phyloP scores from a whole-genome alignment of 92 coral and sea anemone species.

The Palythoa grandiflora region DNA sequence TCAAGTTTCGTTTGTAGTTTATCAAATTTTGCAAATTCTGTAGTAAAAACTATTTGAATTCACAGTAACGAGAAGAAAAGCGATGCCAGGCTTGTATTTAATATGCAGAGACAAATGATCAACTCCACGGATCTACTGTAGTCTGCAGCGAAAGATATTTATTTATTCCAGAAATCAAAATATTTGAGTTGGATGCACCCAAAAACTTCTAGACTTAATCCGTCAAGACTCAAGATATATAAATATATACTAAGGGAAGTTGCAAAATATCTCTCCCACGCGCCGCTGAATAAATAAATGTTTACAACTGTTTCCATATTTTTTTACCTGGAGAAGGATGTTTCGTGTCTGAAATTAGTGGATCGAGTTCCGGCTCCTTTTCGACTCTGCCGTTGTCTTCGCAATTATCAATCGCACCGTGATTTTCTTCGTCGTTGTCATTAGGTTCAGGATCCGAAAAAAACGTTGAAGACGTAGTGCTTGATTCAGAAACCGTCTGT shows the following conservation, averaged over 20 bases:
- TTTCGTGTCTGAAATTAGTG: slow-evolving; percentile 44
- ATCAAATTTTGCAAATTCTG: not conserved
- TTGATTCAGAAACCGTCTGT: slow-evolving; percentile 84
- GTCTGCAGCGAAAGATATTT: not conserved
- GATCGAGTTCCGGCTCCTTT: slow-evolving; percentile 38
- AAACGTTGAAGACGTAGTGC: slow-evolving; percentile 82
- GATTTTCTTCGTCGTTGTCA: slow-evolving; percentile 55
- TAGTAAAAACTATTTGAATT: slow-evolving; percentile 10
- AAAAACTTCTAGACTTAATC: not conserved
- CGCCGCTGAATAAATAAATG: slow-evolving; percentile 17
- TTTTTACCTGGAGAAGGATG: slow-evolving; percentile 69
- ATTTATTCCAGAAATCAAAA: not conserved
- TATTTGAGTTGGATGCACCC: not conserved
- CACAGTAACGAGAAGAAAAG: not conserved
- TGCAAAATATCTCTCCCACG: slow-evolving; percentile 40
- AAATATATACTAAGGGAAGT: not conserved
- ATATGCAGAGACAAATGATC: slow-evolving; percentile 1
- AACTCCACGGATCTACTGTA: not conserved
- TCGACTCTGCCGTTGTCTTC: slow-evolving; percentile 40
- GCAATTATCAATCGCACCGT: not conserved
- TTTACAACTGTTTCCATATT: not conserved
- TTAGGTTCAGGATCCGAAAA: slow-evolving; percentile 61
- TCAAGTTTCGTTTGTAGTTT: not conserved
- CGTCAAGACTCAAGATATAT: not conserved
- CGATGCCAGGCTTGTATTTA: not conserved